A percentile compares a stretch with the other conserved stretches of the same genome.
Evolutionary conservation across 1,140 invertebrate genomes (phyloP).

Genomic region (Psix sp.): DNA sequence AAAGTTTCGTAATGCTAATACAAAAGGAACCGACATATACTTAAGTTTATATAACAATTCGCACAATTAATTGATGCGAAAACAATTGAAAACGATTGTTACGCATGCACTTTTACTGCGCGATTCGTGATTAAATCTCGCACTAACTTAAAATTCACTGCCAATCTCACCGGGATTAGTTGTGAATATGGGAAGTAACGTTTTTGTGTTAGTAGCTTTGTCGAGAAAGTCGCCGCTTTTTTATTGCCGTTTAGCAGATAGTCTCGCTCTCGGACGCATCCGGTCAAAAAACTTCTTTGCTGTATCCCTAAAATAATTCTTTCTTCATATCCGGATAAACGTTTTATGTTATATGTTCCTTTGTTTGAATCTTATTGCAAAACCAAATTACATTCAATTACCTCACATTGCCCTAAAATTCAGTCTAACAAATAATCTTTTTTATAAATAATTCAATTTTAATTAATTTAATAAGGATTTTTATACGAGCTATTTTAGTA

Average conservation of each 20-base stretch:
- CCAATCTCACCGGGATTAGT: conserved; percentile 1
- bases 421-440: no score
- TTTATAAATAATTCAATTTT: no score
- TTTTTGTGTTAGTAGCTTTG: conserved; percentile 43
- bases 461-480: no score
- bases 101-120: conserved; percentile 35
- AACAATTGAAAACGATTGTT: conserved; percentile 27
- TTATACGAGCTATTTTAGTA: no score
- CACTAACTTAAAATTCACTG: conserved; percentile 28
- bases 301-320: background rate
- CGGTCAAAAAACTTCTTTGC: conserved; percentile 49
- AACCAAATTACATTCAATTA: no score
- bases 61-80: conserved; percentile 15
- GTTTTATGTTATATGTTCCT: background rate
- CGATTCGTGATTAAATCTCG: conserved; percentile 17
- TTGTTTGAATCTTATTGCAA: no score
- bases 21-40: background rate
- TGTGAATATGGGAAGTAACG: conserved; percentile 43
- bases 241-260: conserved; percentile 38
- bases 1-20: background rate
- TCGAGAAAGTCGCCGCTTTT: conserved; percentile 46
- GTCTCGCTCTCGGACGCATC: conserved; percentile 51
- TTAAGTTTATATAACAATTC: conserved; percentile 18
- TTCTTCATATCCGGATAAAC: background rate
- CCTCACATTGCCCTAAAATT: no score